Percentiles rank a stretch among this genome's conserved stretches.
Conservation (phyloP, 2,797 vertebrate species). For the Acropternis orthonyx region DNA sequence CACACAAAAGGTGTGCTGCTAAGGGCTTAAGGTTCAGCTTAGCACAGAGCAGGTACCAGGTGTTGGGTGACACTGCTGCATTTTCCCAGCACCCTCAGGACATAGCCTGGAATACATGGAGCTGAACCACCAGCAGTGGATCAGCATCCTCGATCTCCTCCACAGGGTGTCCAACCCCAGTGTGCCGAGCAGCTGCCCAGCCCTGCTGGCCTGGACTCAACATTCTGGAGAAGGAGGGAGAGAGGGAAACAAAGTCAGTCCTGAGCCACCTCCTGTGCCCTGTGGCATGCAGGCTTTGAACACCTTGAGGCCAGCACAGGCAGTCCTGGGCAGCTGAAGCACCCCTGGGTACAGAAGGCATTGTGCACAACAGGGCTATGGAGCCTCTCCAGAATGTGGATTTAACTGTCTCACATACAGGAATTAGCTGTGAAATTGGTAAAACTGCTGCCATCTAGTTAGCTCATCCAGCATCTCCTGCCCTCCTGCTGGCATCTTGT, state of each 20-base stretch:
- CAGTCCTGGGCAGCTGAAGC: not conserved
- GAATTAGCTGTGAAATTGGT: not conserved
- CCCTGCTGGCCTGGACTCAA: not conserved
- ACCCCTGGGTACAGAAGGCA: not conserved
- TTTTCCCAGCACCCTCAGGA: not conserved
- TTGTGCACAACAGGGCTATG: not conserved
- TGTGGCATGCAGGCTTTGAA: not conserved
- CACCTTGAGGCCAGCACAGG: fast-evolving
- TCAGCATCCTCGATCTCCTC: not conserved
- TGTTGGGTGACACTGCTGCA: not conserved
- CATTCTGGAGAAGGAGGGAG: not conserved
- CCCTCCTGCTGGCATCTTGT: not conserved
- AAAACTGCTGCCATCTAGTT: not conserved
- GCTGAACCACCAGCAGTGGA: not conserved
- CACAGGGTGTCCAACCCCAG: fast-evolving
- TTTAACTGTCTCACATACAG: not conserved
- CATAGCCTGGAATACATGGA: not conserved
- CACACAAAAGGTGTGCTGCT: not conserved
- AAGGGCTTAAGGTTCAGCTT: not conserved
- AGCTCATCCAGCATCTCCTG: not conserved
- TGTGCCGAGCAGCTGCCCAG: not conserved
- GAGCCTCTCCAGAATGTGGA: not conserved
- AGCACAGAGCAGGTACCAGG: not conserved
- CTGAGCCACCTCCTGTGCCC: not conserved
- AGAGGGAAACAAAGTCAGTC: not conserved